These are phyloP conservation scores for Drosophila nebulosa DNA, from an alignment of 1,140 invertebrate genomes.

Conservation along the genomic window DNA sequence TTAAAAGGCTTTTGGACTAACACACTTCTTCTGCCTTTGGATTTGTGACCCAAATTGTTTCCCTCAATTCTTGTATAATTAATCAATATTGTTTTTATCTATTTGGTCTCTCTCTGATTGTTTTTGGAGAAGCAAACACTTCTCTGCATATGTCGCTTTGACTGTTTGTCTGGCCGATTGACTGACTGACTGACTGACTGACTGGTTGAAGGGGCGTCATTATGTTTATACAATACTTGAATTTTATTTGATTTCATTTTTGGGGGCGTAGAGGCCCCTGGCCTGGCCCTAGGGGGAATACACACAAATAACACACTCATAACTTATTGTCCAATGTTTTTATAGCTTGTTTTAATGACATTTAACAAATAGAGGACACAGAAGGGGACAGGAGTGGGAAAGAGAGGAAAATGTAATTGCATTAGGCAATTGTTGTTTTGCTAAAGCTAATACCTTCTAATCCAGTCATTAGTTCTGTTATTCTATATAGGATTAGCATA, in stretches of 20 bases:
- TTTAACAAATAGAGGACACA: not conserved
- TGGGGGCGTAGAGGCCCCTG: constrained; percentile 25
- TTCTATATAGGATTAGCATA: no score
- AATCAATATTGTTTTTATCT: constrained; percentile 62
- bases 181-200: not conserved
- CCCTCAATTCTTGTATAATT: constrained; percentile 41
- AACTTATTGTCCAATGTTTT: not conserved
- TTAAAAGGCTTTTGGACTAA: not conserved
- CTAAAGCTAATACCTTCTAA: no score
- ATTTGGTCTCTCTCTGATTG: constrained; percentile 25
- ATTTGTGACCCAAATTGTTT: constrained; percentile 55
- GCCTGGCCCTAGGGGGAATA: not conserved
- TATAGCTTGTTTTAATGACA: not conserved
- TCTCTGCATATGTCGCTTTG: constrained; percentile 12
- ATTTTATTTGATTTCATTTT: constrained; percentile 17
- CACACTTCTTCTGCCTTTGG: no score
- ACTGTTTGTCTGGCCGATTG: constrained; percentile 31
- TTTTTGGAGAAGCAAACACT: constrained; percentile 6
- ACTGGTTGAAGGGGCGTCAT: constrained; percentile 7
- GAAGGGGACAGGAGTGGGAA: not conserved
- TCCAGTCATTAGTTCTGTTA: no score
- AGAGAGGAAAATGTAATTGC: not conserved
- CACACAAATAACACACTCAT: not conserved
- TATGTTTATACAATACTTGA: not conserved
- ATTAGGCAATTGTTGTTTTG: no score